Evolutionary conservation across 2,888 invertebrate species (phyloP).

Genomic region (Thera obeliscata): DNA sequence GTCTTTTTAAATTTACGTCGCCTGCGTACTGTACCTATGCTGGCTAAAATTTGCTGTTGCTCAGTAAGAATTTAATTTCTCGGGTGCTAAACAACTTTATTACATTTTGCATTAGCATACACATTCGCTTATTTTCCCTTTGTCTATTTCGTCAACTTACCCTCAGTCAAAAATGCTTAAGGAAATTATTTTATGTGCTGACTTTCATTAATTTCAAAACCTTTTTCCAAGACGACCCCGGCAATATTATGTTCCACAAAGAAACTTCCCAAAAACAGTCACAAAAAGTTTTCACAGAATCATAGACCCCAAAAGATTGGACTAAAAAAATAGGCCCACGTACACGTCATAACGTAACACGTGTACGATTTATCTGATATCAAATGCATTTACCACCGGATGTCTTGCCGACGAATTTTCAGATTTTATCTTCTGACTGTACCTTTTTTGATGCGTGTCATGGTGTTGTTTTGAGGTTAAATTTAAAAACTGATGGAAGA

Average conservation of each 20-base stretch:
- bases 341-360: conserved; percentile 70
- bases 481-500: not conserved
- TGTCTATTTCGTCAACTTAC: conserved; percentile 3
- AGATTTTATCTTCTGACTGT: conserved; percentile 53
- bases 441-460: conserved; percentile 35
- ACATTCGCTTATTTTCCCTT: conserved; percentile 28
- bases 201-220: not conserved
- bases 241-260: conserved; percentile 18
- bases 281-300: conserved; percentile 41
- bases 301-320: conserved; percentile 37
- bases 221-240: conserved; percentile 11
- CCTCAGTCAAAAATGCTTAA: not conserved
- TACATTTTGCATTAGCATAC: conserved; percentile 36
- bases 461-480: conserved; percentile 18
- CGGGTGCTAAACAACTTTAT: conserved; percentile 35
- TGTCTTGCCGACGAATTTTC: conserved; percentile 74
- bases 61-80: conserved; percentile 35
- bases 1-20: conserved; percentile 40
- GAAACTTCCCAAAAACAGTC: conserved; percentile 24
- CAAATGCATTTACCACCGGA: conserved; percentile 66
- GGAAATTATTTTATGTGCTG: not conserved
- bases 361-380: conserved; percentile 71
- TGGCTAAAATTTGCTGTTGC: conserved; percentile 32
- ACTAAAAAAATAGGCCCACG: conserved; percentile 58
- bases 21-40: conserved; percentile 29